Evolutionary conservation across 2,797 vertebrate species (phyloP), one percentile per base, ranked within the genome.

Genomic region (Otus scops): DNA sequence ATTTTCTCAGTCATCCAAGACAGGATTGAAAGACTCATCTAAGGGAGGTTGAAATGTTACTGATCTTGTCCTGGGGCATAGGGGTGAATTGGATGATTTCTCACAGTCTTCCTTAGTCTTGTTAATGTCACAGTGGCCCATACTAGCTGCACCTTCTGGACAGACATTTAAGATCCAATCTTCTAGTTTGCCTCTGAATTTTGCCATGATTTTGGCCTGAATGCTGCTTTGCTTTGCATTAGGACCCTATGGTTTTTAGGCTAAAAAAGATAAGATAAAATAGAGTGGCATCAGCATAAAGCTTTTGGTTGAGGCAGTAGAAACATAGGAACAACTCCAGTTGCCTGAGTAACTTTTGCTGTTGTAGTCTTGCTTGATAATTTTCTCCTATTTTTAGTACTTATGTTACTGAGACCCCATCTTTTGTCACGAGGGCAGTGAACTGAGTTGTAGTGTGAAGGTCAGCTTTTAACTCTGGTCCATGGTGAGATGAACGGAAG

Each of bases 381-480:
- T 95, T 92, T 24, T 86, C 56, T 93, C 39, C 83, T 93, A 50
- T 95, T 96, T 96, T 94, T 92, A 84, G 80, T 95, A 18, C 48
- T 69, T 87, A 23, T 4, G 54, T 70, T 86, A 41, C 48, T 1
- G 4, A 91, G 61, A 74, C 48, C 45, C 85, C 20, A 4, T 78
- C 54, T 92, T 85, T 87, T 95, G 75, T 87, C 83, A 81, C 45
- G 76, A 90, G 95, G 70, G 77, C 89, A 94, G 69, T 76, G 63
- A 53, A 61, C 91, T 96, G 85, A 88, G 48, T 26, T 85, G 65
- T 22, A 79, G 54, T 96, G 92, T 94, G 83, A 92, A 96, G 81
- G 88, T 95, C 79, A 95, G 75, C 91, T 78, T 93, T 97, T 95
- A 95, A 76, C 89, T 93, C 67, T 15, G 28, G 63, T 77, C 79